These are phyloP conservation scores for Eleginops maclovinus DNA, from an alignment of 2,113 vertebrate genomes.

Conservation along the genomic window DNA sequence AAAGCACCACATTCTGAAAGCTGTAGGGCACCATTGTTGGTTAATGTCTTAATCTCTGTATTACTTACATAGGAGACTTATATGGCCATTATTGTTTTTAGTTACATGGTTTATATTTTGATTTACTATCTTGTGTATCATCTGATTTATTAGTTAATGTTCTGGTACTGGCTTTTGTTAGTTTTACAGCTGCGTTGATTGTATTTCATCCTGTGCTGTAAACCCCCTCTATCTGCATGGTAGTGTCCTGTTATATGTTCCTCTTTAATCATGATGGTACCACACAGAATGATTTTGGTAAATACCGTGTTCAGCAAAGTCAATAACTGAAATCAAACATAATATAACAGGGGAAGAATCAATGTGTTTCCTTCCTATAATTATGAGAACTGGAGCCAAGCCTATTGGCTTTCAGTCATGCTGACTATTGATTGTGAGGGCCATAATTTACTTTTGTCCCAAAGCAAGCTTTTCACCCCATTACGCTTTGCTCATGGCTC, in stretches of 20 bases:
- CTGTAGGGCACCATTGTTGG: background rate
- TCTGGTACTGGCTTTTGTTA: background rate
- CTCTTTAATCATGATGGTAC: background rate
- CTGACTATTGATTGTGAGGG: constrained; percentile 74
- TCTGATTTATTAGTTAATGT: constrained; percentile 2
- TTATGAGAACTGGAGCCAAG: constrained; percentile 64
- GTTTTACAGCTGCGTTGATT: background rate
- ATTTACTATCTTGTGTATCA: background rate
- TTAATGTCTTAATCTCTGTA: background rate
- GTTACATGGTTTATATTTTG: background rate
- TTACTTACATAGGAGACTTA: background rate
- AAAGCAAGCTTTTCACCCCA: constrained; percentile 80
- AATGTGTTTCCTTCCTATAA: constrained; percentile 56
- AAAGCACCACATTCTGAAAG: background rate
- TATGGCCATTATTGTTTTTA: background rate
- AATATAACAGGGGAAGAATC: constrained; percentile 52
- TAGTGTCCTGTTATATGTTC: no score
- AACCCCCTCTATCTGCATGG: background rate
- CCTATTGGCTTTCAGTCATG: constrained; percentile 72
- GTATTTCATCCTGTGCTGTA: background rate
- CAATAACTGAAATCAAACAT: constrained; percentile 65
- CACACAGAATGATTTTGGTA: constrained; percentile 42
- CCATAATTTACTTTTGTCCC: constrained; percentile 80
- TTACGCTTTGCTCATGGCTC: constrained; percentile 71
- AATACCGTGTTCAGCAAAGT: constrained; percentile 63